phyloP scores from a whole-genome alignment of 2,888 invertebrate genomes.

The Loripinus fragilis region DNA sequence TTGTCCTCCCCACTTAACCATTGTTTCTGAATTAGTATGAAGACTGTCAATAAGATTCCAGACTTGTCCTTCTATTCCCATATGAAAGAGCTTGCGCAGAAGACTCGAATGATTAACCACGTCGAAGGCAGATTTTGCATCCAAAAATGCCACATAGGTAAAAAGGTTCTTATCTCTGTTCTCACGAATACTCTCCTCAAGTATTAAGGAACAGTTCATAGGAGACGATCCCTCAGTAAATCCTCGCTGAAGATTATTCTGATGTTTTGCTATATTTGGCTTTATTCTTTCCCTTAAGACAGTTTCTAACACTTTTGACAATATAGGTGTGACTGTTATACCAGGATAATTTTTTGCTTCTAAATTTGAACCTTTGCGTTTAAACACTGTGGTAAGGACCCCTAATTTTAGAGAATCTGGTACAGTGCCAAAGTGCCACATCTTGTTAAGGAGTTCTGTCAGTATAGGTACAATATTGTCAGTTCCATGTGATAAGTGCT shows the following conservation, averaged over 20 bases:
- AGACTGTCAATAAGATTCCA: conserved; percentile 20
- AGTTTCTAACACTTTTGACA: conserved; percentile 14
- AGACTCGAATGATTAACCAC: conserved; percentile 27
- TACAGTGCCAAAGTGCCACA: too few relatives aligned
- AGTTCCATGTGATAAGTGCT: not conserved
- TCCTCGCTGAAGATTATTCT: conserved; percentile 8
- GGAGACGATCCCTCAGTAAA: too few relatives aligned
- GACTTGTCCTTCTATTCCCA: not conserved
- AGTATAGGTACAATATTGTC: not conserved
- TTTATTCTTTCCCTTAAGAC: not conserved
- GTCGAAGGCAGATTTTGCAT: conserved; percentile 35
- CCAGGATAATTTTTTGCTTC: not conserved
- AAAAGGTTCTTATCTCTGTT: too few relatives aligned
- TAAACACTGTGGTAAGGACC: too few relatives aligned
- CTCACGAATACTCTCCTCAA: too few relatives aligned
- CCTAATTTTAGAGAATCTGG: too few relatives aligned
- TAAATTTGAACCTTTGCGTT: too few relatives aligned
- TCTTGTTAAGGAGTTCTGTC: not conserved
- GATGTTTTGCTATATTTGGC: too few relatives aligned
- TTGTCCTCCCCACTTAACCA: conserved; percentile 30
- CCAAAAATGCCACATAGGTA: conserved; percentile 12
- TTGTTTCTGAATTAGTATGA: not conserved
- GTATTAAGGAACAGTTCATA: too few relatives aligned
- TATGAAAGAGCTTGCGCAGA: conserved; percentile 17
- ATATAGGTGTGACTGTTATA: not conserved